Evolutionary conservation across 2,797 vertebrate species (phyloP).

Genomic region (Tragelaphus eurycerus): DNA sequence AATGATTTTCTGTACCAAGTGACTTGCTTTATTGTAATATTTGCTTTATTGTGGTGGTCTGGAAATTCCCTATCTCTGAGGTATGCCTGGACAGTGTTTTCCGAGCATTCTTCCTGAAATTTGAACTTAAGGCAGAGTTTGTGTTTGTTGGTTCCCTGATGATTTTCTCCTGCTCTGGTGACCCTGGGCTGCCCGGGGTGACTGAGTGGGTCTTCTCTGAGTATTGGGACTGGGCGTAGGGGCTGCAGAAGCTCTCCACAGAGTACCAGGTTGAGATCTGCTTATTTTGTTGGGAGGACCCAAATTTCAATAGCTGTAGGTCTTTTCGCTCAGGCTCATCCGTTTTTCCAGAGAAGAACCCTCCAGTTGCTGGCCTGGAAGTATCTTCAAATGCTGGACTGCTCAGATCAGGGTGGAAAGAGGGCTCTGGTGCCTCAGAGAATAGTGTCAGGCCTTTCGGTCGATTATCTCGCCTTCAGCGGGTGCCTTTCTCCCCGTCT

Average conservation of each 20-base stretch:
- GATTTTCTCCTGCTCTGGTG: background rate
- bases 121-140: background rate
- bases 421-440: background rate
- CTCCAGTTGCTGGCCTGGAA: background rate
- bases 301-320: background rate
- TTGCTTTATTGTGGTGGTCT: background rate
- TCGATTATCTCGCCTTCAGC: background rate
- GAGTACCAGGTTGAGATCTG: background rate
- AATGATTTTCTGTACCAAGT: background rate
- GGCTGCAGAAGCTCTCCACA: background rate
- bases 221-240: rapidly evolving
- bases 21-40: background rate
- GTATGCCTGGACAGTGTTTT: background rate
- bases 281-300: background rate
- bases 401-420: background rate
- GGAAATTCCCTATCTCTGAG: background rate
- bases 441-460: too few relatives aligned
- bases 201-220: background rate
- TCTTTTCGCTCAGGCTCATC: background rate
- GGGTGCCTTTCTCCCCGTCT: rapidly evolving
- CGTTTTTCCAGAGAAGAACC: background rate
- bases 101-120: background rate
- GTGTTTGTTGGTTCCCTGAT: background rate
- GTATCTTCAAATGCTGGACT: background rate
- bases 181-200: background rate